Percentiles rank a stretch among this genome's conserved stretches.
Conservation (phyloP, 2,113 vertebrate genomes). For the Etheostoma cragini region DNA sequence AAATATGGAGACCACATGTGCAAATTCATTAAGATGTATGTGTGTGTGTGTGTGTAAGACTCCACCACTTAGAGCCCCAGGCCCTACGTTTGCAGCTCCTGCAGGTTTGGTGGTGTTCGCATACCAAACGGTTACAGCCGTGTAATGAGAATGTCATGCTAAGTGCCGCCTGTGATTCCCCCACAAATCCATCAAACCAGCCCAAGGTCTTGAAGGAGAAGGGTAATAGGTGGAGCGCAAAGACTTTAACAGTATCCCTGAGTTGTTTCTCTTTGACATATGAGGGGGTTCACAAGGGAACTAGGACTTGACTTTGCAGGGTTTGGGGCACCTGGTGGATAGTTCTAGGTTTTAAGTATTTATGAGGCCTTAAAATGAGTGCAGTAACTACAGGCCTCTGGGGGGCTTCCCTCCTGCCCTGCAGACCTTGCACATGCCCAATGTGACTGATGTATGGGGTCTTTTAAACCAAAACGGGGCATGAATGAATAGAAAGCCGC, state of each 20-base stretch:
- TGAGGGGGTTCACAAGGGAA: background rate
- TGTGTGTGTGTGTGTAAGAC: background rate
- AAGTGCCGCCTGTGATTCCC: constrained; percentile 39
- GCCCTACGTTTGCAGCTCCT: constrained; percentile 24
- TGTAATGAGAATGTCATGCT: constrained; percentile 71
- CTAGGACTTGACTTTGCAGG: constrained; percentile 14
- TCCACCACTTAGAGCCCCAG: constrained; percentile 11
- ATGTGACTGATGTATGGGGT: constrained; percentile 40
- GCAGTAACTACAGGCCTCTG: constrained; percentile 27
- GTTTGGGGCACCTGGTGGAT: constrained; percentile 40
- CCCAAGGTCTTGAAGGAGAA: constrained; percentile 21
- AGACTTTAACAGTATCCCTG: constrained; percentile 43
- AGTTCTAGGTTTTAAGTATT: constrained; percentile 45
- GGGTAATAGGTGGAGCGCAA: constrained; percentile 28
- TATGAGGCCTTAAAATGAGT: constrained; percentile 47
- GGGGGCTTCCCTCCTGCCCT: constrained; percentile 8
- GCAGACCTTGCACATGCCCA: constrained; percentile 10
- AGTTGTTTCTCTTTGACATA: constrained; percentile 42
- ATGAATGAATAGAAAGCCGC: constrained; percentile 10
- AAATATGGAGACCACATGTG: background rate
- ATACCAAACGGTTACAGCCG: constrained; percentile 59
- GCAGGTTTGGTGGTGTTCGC: constrained; percentile 45
- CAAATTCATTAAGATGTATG: constrained; percentile 22
- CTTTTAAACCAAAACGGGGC: constrained; percentile 18
- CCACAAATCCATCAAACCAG: constrained; percentile 61